Conservation (phyloP, 2,797 vertebrate genomes). For the Clamator glandarius region DNA sequence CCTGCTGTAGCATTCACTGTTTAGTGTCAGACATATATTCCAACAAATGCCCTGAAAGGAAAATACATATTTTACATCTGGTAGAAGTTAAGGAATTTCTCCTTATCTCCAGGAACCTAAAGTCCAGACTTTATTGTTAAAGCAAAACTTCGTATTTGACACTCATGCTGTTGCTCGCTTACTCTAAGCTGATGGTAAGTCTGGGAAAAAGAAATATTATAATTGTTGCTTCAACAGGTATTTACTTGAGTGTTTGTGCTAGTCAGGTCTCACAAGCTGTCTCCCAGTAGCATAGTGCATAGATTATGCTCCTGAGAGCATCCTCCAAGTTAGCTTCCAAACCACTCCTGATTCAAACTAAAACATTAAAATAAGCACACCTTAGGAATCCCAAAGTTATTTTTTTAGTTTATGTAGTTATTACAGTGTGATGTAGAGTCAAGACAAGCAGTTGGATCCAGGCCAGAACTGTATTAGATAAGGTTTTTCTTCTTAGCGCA, state of each 20-base stretch:
- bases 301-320: not conserved
- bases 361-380: not conserved
- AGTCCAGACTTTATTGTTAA: slow-evolving; percentile 17
- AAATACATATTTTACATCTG: slow-evolving; percentile 25
- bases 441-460: not conserved
- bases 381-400: not conserved
- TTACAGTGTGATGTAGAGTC: not conserved
- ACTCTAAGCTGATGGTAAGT: not conserved
- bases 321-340: not conserved
- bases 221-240: not conserved
- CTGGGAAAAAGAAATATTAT: not conserved
- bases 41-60: slow-evolving; percentile 12
- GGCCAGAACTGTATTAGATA: not conserved
- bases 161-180: not conserved
- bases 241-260: not conserved
- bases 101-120: not conserved
- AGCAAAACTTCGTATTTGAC: not conserved
- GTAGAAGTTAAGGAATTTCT: slow-evolving; percentile 52
- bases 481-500: not conserved
- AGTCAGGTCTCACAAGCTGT: not conserved
- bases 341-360: not conserved
- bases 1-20: not conserved
- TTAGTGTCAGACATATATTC: not conserved
- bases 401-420: not conserved
- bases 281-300: not conserved